Evolutionary conservation across 2,113 vertebrate species (phyloP), one percentile per base, ranked within the genome.

Genomic region (Campylomormyrus numenius): DNA sequence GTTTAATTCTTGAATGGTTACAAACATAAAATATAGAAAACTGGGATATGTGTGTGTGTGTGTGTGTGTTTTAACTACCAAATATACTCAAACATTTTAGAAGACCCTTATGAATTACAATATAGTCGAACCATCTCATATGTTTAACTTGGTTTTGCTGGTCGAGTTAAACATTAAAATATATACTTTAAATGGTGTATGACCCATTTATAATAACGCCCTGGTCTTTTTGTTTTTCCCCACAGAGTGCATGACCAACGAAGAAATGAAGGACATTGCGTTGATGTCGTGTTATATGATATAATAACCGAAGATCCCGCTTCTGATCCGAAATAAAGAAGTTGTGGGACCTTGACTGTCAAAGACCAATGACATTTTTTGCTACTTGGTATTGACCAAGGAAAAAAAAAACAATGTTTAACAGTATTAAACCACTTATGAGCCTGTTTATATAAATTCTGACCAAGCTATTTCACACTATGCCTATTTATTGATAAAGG

Each of bases 251-350:
- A 86, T 95, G 86, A 94, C 92, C 46, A 35, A 27, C 19, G 92
- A 90, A 0, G 95, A 96, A 2, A 1, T 96, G 13, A 94, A 89
- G 80, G 91, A 89, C 92, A 52, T 96, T 19, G 93, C 94, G 80
- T 50, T 95, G 92, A 96, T 96, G 95, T 89, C 94, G 70, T 93
- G 93, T 89, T 92, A 92, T 91, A 94, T 95, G 94, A 92, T 95
- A 27, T 91, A 58, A 89, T 21, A 52, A 39, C 45, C 45, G 24
- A 35, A 53, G 24, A 35, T 49, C 48, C 49, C 7, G 21, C 88
- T 27, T 45, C 70, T 6, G 35, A 50, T 19, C 83, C 1, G 39
- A 85, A 46, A 48, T 48, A 45, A 48, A 85, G 80, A 85, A 9
- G 7, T 24, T 24, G 39, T 48, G 45, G 19, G 15, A 85, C 74